Conservation (phyloP, 2,797 vertebrate species). For the Clarias pachynema region DNA sequence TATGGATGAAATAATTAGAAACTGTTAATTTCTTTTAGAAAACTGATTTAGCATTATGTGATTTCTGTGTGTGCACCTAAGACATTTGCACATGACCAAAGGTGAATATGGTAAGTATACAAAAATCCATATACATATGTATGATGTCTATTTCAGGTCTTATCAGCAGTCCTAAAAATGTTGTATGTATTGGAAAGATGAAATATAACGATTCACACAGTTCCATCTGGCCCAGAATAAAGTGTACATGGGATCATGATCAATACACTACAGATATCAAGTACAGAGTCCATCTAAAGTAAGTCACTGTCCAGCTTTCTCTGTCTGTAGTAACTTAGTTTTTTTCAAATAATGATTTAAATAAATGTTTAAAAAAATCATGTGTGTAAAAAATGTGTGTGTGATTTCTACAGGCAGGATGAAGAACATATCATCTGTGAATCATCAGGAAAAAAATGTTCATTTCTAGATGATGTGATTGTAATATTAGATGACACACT, state of each 20-base stretch:
- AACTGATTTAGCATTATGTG: neutral
- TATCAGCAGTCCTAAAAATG: constrained; percentile 21
- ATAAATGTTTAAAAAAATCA: neutral
- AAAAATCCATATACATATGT: neutral
- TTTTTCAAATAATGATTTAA: neutral
- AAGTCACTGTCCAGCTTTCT: neutral
- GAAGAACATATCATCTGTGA: neutral
- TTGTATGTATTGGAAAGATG: constrained; percentile 4
- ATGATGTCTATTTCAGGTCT: neutral
- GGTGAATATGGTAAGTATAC: neutral
- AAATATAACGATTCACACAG: fast-evolving
- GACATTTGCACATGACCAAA: neutral
- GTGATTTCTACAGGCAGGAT: neutral
- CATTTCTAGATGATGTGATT: neutral
- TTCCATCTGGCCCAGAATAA: fast-evolving
- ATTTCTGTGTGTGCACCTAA: neutral
- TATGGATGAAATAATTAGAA: neutral
- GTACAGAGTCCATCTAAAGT: constrained; percentile 25
- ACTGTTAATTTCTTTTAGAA: neutral
- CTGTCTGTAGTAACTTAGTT: neutral
- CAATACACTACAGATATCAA: neutral
- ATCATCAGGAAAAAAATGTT: neutral
- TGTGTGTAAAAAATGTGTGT: neutral
- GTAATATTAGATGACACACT: fast-evolving
- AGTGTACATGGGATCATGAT: constrained; percentile 31